Percentiles rank a stretch among this genome's conserved stretches.
These are phyloP conservation scores for Nomia melanderi DNA, from an alignment of 1,140 invertebrate genomes.

Conservation along the genomic window DNA sequence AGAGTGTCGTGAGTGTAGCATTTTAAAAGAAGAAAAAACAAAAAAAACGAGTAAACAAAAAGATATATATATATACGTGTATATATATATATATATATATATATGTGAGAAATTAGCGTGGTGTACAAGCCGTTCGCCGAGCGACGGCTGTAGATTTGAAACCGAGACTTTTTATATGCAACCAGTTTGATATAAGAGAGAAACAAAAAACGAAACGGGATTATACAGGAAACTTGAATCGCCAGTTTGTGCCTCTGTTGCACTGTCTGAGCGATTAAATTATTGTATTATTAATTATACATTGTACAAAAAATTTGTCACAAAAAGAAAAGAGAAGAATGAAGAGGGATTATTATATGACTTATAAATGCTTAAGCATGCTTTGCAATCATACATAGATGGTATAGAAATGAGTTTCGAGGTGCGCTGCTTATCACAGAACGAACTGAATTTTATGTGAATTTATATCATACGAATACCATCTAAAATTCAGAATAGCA, in stretches of 20 bases:
- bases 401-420: neutral
- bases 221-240: neutral
- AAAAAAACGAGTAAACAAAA: conserved; percentile 33
- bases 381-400: neutral
- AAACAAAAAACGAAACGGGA: conserved; percentile 7
- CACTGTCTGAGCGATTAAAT: conserved; percentile 39
- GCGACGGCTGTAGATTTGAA: conserved; percentile 57
- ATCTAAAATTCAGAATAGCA: too few relatives aligned
- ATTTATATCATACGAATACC: too few relatives aligned
- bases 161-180: conserved; percentile 63
- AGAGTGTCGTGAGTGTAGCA: conserved; percentile 29
- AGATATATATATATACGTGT: too few relatives aligned
- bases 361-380: neutral
- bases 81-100: neutral
- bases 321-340: conserved; percentile 21
- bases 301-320: conserved; percentile 53
- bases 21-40: conserved; percentile 17
- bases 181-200: conserved; percentile 44
- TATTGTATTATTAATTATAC: conserved; percentile 52
- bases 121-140: conserved; percentile 49
- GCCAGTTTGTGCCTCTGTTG: conserved; percentile 22
- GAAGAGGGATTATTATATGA: conserved; percentile 21
- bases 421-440: neutral
- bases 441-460: too few relatives aligned
- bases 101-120: conserved; percentile 26